Evolutionary conservation across 2,797 vertebrate species (phyloP).

Genomic region (Gadopsis bispinosus): DNA sequence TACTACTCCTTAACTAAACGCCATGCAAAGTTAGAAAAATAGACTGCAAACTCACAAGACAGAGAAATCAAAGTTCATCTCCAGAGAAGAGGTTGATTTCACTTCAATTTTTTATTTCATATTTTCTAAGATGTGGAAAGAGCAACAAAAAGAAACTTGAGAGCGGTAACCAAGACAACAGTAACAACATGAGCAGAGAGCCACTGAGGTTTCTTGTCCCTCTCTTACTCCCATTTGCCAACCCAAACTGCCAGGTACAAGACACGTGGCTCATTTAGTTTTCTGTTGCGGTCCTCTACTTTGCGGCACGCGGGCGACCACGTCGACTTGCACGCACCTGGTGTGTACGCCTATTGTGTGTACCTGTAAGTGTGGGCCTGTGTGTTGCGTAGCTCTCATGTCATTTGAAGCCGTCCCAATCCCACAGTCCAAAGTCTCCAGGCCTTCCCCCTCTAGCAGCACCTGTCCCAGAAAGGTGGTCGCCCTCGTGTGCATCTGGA

Average conservation of each 20-base stretch:
- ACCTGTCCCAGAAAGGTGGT: constrained; percentile 61
- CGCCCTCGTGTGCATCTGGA: constrained; percentile 68
- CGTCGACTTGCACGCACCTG: constrained; percentile 18
- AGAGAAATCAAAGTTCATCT: constrained; percentile 83
- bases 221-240: constrained; percentile 57
- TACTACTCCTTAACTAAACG: constrained; percentile 64
- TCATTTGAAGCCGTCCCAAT: constrained; percentile 73
- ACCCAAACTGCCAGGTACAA: constrained; percentile 66
- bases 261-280: constrained; percentile 55
- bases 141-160: constrained; percentile 84
- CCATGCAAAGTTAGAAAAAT: constrained; percentile 83
- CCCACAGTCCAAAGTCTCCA: constrained; percentile 56
- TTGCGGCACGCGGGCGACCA: constrained; percentile 36
- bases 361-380: constrained; percentile 66
- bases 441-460: constrained; percentile 46
- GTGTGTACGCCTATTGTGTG: constrained; percentile 41
- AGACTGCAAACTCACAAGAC: constrained; percentile 82
- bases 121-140: constrained; percentile 88
- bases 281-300: constrained; percentile 29
- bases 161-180: constrained; percentile 87
- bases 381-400: constrained; percentile 73
- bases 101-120: constrained; percentile 87
- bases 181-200: constrained; percentile 84
- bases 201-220: constrained; percentile 69
- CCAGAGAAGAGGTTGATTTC: constrained; percentile 85